Evolutionary conservation across 2,113 vertebrate genomes (phyloP).

Genomic region (Mus spicilegus): DNA sequence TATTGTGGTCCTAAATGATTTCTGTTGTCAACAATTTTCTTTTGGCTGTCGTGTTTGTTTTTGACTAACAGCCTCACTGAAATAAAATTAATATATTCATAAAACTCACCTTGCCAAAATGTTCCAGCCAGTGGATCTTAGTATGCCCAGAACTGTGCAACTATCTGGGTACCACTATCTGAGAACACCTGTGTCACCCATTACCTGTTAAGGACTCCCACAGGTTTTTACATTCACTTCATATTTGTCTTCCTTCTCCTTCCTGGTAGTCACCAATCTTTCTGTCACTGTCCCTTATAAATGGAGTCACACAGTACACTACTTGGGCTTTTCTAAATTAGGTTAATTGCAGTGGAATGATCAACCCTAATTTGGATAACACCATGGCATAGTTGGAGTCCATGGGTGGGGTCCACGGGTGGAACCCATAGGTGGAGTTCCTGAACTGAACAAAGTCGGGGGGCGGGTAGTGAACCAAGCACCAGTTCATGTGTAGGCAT

Average conservation of each 20-base stretch:
- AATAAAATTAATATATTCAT: no score
- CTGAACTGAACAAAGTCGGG: background rate
- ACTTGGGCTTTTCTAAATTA: background rate
- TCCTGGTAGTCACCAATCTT: no score
- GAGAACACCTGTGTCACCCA: background rate
- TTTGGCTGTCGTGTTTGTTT: background rate
- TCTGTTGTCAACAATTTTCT: background rate
- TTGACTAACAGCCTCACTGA: background rate
- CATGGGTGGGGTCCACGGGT: no score
- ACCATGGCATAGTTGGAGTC: no score
- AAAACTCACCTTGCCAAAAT: background rate
- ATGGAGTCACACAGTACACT: background rate
- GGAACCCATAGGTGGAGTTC: no score
- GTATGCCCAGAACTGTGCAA: background rate
- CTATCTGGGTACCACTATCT: background rate
- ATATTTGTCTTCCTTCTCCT: rapidly evolving
- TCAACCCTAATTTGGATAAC: background rate
- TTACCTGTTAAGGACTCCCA: no score
- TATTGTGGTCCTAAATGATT: background rate
- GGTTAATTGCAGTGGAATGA: background rate
- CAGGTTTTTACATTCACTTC: background rate
- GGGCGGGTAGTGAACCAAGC: background rate
- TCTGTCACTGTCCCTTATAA: background rate
- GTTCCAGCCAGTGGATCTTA: background rate
- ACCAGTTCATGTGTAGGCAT: background rate